These are phyloP conservation scores for Trogon melanurus DNA, from an alignment of 2,113 vertebrate species.

Conservation along the genomic window DNA sequence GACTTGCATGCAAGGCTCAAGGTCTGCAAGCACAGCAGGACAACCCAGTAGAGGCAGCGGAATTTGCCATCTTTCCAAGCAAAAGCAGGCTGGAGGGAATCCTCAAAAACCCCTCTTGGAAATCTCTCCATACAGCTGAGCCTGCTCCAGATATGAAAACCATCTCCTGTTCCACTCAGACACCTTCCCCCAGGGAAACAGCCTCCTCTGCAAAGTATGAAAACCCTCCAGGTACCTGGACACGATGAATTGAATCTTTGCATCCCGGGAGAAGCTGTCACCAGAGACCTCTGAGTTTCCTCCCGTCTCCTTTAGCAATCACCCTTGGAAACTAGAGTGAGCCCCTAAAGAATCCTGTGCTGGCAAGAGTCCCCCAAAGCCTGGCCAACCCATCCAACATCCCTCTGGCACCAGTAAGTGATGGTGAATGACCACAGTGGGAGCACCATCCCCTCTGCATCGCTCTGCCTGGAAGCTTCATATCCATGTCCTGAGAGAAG, in stretches of 20 bases:
- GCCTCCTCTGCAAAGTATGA: neutral
- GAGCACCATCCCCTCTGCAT: neutral
- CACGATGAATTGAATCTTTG: accelerated
- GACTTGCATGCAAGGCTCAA: neutral
- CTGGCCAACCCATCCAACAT: neutral
- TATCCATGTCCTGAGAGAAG: accelerated
- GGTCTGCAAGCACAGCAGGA: neutral
- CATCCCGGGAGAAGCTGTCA: neutral
- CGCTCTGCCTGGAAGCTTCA: accelerated
- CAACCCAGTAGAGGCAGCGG: neutral
- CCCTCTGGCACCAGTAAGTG: neutral
- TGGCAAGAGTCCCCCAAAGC: neutral
- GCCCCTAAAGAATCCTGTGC: neutral
- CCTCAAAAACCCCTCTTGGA: accelerated
- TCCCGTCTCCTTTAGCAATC: neutral
- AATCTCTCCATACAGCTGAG: neutral
- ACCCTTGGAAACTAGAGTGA: neutral
- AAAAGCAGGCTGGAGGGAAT: neutral
- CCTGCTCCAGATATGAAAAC: neutral
- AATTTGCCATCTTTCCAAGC: neutral
- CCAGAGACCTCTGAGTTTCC: neutral
- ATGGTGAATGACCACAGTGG: neutral
- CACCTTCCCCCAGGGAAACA: neutral
- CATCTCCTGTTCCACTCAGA: neutral
- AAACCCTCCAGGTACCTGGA: neutral